These are phyloP conservation scores for Yponomeuta malinellus DNA, from an alignment of 2,888 invertebrate species.

Conservation along the genomic window DNA sequence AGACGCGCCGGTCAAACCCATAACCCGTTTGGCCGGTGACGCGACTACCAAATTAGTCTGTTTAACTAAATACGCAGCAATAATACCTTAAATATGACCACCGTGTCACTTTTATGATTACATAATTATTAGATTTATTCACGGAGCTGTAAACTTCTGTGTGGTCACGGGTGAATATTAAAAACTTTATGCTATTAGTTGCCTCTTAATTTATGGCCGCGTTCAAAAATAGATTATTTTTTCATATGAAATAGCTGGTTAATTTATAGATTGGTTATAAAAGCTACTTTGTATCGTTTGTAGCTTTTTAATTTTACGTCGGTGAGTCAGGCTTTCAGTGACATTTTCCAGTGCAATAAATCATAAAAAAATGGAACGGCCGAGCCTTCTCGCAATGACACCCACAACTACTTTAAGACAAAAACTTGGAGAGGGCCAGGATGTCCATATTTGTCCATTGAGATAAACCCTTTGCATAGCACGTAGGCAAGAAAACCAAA, in stretches of 20 bases:
- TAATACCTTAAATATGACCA: slow-evolving; percentile 21
- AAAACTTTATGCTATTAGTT: background rate
- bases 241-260: background rate
- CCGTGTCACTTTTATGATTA: slow-evolving; percentile 14
- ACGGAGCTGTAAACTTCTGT: slow-evolving; percentile 4
- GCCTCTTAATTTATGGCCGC: background rate
- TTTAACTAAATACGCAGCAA: slow-evolving; percentile 20
- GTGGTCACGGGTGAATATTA: slow-evolving; percentile 12
- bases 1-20: slow-evolving; percentile 9
- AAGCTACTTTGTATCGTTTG: background rate
- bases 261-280: background rate
- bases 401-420: slow-evolving; percentile 47
- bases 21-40: slow-evolving; percentile 19
- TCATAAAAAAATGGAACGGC: background rate
- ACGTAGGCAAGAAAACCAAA: slow-evolving; percentile 69
- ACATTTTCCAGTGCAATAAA: slow-evolving; percentile 2
- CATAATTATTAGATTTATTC: slow-evolving; percentile 16
- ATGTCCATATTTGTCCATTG: slow-evolving; percentile 58
- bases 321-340: background rate
- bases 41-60: slow-evolving; percentile 25
- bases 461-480: slow-evolving; percentile 68
- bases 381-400: slow-evolving; percentile 23
- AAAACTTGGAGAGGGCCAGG: slow-evolving; percentile 37
- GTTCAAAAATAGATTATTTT: slow-evolving; percentile 1
- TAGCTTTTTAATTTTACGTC: background rate